Conservation (phyloP, 2,888 invertebrate genomes). For the Parnassius mnemosyne region DNA sequence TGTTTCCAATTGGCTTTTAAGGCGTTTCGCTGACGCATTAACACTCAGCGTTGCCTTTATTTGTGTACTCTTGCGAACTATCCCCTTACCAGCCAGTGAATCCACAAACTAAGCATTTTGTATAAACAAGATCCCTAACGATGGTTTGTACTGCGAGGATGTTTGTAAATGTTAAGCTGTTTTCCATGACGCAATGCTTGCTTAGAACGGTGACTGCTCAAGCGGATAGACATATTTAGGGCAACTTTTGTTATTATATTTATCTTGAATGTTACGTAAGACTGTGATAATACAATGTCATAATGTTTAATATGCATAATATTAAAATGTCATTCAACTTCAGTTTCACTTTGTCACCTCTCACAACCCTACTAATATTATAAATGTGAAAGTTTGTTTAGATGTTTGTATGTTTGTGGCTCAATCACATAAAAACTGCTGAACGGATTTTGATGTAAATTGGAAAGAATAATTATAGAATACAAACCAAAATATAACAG, state of each 20-base stretch:
- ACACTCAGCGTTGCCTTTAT: constrained; percentile 13
- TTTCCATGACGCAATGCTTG: constrained; percentile 14
- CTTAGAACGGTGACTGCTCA: not conserved
- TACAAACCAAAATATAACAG: too few relatives aligned
- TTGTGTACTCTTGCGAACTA: constrained; percentile 13
- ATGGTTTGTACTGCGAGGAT: constrained; percentile 5
- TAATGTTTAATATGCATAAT: too few relatives aligned
- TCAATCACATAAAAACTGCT: too few relatives aligned
- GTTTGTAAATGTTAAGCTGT: constrained; percentile 18
- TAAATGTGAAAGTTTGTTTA: too few relatives aligned
- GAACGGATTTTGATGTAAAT: too few relatives aligned
- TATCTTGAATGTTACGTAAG: too few relatives aligned
- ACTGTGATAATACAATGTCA: too few relatives aligned
- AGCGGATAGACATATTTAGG: not conserved
- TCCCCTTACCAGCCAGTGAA: constrained; percentile 8
- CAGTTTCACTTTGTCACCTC: too few relatives aligned
- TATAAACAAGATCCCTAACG: constrained; percentile 16
- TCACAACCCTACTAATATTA: too few relatives aligned
- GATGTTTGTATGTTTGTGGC: too few relatives aligned
- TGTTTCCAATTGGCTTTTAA: not conserved
- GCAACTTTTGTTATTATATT: not conserved
- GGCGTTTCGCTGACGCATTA: not conserved
- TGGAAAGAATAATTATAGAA: too few relatives aligned
- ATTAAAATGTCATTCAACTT: too few relatives aligned
- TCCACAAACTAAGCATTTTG: constrained; percentile 17